Evolutionary conservation across 2,888 invertebrate genomes (phyloP).

Genomic region (Pheosia tremula): DNA sequence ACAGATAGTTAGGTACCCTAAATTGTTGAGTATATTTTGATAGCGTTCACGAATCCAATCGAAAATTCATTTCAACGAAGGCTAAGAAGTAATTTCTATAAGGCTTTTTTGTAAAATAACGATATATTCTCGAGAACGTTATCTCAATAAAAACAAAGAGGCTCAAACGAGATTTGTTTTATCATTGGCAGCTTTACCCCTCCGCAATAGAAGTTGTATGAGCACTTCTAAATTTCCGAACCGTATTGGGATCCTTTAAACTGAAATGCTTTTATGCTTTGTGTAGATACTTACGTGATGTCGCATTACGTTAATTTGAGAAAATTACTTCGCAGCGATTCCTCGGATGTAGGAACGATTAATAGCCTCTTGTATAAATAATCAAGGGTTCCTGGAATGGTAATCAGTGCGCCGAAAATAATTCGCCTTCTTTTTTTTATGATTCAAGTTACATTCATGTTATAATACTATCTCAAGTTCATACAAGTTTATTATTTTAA

Average conservation of each 20-base stretch:
- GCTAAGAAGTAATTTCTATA: neutral
- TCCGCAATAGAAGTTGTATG: neutral
- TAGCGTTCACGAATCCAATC: no score
- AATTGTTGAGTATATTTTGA: no score
- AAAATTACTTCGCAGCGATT: neutral
- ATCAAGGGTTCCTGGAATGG: neutral
- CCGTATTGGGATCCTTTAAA: neutral
- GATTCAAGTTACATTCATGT: no score
- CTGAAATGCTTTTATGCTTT: neutral
- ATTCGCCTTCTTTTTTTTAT: no score
- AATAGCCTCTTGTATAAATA: neutral
- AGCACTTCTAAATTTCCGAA: neutral
- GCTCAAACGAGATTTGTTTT: neutral
- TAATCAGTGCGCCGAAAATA: no score
- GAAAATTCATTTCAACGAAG: neutral
- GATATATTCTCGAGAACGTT: neutral
- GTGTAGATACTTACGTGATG: neutral
- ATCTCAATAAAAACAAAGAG: neutral
- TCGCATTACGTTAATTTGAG: neutral
- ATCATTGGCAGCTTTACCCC: neutral
- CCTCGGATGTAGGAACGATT: neutral
- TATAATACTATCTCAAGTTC: no score
- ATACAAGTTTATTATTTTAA: no score
- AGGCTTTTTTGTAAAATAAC: neutral
- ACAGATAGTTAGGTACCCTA: neutral